These are phyloP conservation scores for Allygus modestus DNA, from an alignment of 2,888 invertebrate genomes.

Conservation along the genomic window DNA sequence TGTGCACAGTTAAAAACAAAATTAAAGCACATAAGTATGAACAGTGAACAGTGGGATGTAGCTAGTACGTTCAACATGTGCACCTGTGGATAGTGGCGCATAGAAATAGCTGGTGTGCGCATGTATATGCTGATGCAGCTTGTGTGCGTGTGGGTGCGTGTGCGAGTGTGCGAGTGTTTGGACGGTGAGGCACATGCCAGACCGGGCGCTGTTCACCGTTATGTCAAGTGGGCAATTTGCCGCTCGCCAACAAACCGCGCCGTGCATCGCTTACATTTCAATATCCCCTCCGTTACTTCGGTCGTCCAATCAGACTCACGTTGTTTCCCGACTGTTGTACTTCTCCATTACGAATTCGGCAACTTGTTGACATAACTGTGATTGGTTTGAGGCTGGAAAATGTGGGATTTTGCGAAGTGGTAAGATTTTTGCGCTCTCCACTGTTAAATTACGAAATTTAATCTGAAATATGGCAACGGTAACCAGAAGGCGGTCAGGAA, in stretches of 20 bases:
- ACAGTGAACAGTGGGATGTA: too few species aligned
- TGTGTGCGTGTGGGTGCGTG: not conserved
- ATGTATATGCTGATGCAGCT: not conserved
- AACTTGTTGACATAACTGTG: not conserved
- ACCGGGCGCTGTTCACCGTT: slow-evolving; percentile 39
- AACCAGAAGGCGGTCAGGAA: too few species aligned
- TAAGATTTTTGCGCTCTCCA: too few species aligned
- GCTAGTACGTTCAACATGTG: too few species aligned
- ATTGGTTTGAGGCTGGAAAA: too few species aligned
- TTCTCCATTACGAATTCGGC: too few species aligned
- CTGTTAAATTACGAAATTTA: too few species aligned
- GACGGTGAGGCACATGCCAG: slow-evolving; percentile 13
- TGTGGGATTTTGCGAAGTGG: too few species aligned
- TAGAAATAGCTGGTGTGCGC: not conserved
- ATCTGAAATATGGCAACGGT: too few species aligned
- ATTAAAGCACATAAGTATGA: too few species aligned
- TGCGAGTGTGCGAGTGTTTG: not conserved
- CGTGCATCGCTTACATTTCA: slow-evolving; percentile 38
- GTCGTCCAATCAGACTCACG: not conserved
- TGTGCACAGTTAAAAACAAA: too few species aligned
- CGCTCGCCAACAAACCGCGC: slow-evolving; percentile 4
- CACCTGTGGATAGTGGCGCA: too few species aligned
- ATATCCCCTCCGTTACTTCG: slow-evolving; percentile 18
- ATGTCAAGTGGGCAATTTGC: slow-evolving; percentile 41
- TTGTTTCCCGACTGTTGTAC: not conserved